Base-by-base conservation (phyloP, 2,888 invertebrate species). In the Tetrapedia diversipes region DNA sequence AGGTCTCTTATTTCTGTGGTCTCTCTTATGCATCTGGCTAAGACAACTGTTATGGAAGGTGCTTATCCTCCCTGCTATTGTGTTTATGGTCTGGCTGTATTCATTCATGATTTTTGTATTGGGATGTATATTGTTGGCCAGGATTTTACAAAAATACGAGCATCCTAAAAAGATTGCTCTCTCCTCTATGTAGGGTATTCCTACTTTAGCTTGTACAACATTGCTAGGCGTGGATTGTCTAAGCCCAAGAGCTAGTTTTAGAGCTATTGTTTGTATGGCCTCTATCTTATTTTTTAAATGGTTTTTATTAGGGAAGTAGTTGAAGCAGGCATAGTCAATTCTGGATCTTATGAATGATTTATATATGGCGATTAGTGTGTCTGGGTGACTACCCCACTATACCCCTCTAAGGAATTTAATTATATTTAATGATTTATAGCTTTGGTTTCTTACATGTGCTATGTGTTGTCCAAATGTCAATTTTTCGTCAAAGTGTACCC, bases 281-380 rank as follows among this genome's bases (percentile, higher is more conserved):
- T 45, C 59, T 11, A 45, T 19, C 45, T 60, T 60, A 0, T 45
- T 4, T 1, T 4, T 60, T 1, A 57, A 14, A 16, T 47, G 4
- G 2, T n/a, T 14, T 10, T n/a, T 11, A 1, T 24, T 19, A 1
- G 60, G 34, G 11, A 22, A 47, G 24, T 61, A 61, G 8, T 10
- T 10, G 22, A 61, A 61, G 4, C 8, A 45, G 19, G 29, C 47
- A 34, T 61, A 61, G 2, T 61, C 61, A 10, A 61, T 10, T 16
- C 16, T 61, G 0, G 19, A 63, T 11, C 63, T 27, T 0, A 51
- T 27, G 1, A 37, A 37, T 6, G 49, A 19, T 32, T 47, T 47
- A 27, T 60, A 60, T 19, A 60, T 16, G 4, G 10, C 19, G 14
- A 41, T 16, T 16, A 34, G 60, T 0, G 60, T 45, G 7, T 32